phyloP scores from a whole-genome alignment of 2,888 invertebrate genomes.

The Rhingia campestris region DNA sequence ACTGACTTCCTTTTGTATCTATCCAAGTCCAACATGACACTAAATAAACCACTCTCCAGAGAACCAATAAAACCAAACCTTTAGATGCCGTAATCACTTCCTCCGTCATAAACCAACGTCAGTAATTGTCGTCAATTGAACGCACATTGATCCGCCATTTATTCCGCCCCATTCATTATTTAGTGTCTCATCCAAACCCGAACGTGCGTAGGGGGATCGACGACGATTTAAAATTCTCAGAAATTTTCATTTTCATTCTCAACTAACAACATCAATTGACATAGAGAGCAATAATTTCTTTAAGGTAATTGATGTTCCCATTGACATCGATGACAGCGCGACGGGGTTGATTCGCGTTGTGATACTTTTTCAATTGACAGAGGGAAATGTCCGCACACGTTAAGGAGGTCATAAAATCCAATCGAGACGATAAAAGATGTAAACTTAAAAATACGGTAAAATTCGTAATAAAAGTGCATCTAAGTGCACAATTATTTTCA shows the following conservation, averaged over 20 bases:
- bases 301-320: constrained; percentile 69
- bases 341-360: constrained; percentile 40
- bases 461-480: constrained; percentile 46
- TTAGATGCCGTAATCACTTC: constrained; percentile 63
- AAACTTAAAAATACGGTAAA: background rate
- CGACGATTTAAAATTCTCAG: constrained; percentile 4
- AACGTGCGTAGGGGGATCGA: constrained; percentile 35
- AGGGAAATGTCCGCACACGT: constrained; percentile 17
- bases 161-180: constrained; percentile 44
- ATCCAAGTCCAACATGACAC: background rate
- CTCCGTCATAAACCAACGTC: constrained; percentile 64
- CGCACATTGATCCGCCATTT: constrained; percentile 67
- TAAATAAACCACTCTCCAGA: constrained; percentile 1
- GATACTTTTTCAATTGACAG: constrained; percentile 14
- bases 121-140: constrained; percentile 69
- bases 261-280: constrained; percentile 65
- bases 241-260: constrained; percentile 52
- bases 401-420: constrained; percentile 57
- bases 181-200: background rate
- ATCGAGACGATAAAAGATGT: constrained; percentile 19
- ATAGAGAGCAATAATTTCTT: constrained; percentile 64
- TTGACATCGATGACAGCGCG: constrained; percentile 45
- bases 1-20: background rate
- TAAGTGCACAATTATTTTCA: constrained; percentile 56
- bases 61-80: constrained; percentile 41